Percentiles rank a stretch among this genome's conserved stretches.
phyloP scores from a whole-genome alignment of 2,113 vertebrate genomes.

The Tretioscincus oriximinensis region DNA sequence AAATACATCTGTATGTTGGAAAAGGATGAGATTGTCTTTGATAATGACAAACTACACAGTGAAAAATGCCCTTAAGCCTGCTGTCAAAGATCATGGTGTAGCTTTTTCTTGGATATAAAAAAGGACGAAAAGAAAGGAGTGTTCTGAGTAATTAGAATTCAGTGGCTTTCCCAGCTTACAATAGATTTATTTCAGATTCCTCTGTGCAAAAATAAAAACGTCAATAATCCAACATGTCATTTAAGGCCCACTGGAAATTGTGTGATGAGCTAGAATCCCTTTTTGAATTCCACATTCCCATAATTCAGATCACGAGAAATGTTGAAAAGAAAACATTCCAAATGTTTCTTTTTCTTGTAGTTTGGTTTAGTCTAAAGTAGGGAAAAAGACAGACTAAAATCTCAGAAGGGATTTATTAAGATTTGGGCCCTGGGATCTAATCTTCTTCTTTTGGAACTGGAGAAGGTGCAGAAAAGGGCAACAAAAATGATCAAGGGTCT shows the following conservation, averaged over 20 bases:
- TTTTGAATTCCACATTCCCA: background rate
- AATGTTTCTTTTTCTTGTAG: background rate
- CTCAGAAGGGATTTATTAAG: background rate
- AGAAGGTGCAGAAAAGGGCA: too few relatives aligned
- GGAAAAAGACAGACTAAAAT: too few relatives aligned
- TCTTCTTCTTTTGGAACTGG: too few relatives aligned
- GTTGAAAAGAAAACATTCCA: background rate
- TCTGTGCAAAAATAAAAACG: conserved; percentile 9
- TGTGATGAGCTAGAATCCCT: background rate
- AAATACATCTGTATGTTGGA: background rate
- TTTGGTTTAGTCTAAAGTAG: too few relatives aligned
- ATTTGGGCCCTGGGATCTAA: background rate
- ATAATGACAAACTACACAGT: conserved; percentile 11
- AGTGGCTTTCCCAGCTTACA: background rate
- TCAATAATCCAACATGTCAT: conserved; percentile 19
- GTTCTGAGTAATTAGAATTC: background rate
- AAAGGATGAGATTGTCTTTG: background rate
- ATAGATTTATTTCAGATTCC: conserved; percentile 18
- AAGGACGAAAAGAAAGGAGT: background rate
- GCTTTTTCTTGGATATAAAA: background rate
- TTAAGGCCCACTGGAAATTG: conserved; percentile 6
- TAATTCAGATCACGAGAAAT: background rate
- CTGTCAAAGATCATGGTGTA: background rate
- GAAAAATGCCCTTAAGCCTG: conserved; percentile 13
- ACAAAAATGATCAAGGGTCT: too few relatives aligned